Base-by-base conservation (phyloP, 2,113 vertebrate species). In the Myiopsitta monachus region DNA sequence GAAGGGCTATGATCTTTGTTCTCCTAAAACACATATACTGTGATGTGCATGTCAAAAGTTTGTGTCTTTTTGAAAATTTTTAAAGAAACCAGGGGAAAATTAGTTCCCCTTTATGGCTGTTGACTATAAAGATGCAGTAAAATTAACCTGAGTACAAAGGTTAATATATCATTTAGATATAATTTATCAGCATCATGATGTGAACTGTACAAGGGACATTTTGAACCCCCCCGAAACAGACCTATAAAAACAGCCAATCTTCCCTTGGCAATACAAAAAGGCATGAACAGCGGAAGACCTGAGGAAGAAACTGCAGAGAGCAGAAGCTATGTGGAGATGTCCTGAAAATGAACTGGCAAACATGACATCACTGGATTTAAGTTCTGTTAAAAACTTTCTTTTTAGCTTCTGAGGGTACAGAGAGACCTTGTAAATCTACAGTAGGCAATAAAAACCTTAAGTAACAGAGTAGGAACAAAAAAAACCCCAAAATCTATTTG, bases 1-100 rank as follows among this genome's bases (percentile, higher is more conserved):
- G 31, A 82, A 11, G 43, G 18, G 26, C 0, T 0, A 38, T 41
- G 4, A 7, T n/a, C 9, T 61, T 73, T 55, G 18, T 41, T 63
- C n/a, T 54, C 18, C 33, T 67, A 67, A 66, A 73, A 67, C 6
- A 17, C 6, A 4, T 30, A 10, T 19, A 68, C 24, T 68, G 4
- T 22, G 3, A 69, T 23, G 3, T 47, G 4, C 3, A 10, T 6
- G 52, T 91, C 11, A 62, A 72, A 66, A 49, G 5, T 1, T 36
- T 88, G 6, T 18, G 10, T 31, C 11, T 55, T 36, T 66, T 36
- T 8, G 0, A 57, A 73, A 61, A 52, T 22, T 28, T 90, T 8
- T 82, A 44, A 80, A 64, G 31, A 11, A 52, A 49, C 2, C 4
- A 31, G 6, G 8, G 44, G 8, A 51, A 95, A 90, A 78, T 31